Conservation (phyloP, 2,113 vertebrate species). For the Serilophus lunatus region DNA sequence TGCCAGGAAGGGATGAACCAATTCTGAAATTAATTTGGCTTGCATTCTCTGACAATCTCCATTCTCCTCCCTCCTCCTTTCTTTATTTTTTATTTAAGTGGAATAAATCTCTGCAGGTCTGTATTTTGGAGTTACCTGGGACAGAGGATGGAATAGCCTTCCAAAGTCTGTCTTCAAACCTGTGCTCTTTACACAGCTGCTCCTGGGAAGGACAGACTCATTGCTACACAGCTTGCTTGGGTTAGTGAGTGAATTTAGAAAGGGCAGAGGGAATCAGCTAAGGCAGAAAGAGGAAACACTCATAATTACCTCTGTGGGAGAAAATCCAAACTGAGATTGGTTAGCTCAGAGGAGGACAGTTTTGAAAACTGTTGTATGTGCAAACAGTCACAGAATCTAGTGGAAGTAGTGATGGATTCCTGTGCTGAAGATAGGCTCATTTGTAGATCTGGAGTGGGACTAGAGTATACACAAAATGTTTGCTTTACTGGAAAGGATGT, state of each 20-base stretch:
- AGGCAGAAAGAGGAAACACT: not conserved
- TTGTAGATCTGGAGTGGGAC: not conserved
- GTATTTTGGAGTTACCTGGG: not conserved
- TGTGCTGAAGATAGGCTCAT: not conserved
- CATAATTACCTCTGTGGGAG: not conserved
- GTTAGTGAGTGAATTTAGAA: not conserved
- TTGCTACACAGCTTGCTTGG: not conserved
- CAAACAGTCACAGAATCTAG: not conserved
- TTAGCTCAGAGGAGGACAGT: not conserved
- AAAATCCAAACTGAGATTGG: not conserved
- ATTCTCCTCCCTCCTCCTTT: not conserved
- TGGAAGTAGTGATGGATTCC: not conserved
- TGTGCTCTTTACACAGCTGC: not conserved
- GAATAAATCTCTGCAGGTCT: not conserved
- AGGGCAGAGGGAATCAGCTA: not conserved
- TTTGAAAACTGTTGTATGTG: not conserved
- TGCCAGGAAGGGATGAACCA: conserved; percentile 15
- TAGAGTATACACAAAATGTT: not conserved
- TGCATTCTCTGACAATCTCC: not conserved
- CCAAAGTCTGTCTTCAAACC: not conserved
- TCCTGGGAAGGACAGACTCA: not conserved
- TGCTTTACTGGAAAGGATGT: not conserved
- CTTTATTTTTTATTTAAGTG: not conserved
- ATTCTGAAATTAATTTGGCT: conserved; percentile 23
- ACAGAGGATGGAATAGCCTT: not conserved